Base-by-base conservation (phyloP, 2,888 invertebrate genomes). In the Diloba caeruleocephala region DNA sequence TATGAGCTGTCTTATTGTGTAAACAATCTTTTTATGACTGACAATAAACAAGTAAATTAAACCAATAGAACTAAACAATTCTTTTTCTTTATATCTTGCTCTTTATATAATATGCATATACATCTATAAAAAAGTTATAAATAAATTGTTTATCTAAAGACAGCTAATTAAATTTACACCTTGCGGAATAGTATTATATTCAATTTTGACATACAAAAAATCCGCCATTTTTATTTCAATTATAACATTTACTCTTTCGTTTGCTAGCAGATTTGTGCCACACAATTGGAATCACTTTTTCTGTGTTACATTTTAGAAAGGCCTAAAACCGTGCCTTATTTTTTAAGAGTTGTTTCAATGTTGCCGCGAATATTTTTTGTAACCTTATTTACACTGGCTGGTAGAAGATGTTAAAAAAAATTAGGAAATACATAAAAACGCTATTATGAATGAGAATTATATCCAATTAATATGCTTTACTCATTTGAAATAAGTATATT, bases 261-360 rank as follows among this genome's bases (percentile, higher is more conserved):
- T 56, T 43, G 26, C 19, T 48, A n/a, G 46, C 46, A 19, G 7
- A 17, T 43, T 26, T 36, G 25, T 13, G 25, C 8, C 26, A 43
- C 14, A 21, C 0, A 32, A 23, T 28, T 26, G 17, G 29, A 10
- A 23, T 42, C 8, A 39, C 19, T 9, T 25, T 51, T 25, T 32
- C 17, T 13, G 13, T 34, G 19, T 45, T 12, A 26, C 25, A 37
- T 17, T 43, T 29, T 9, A 21, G 2, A 6, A 39, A 34, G 77
- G 78, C 80, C 82, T 84, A 80, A 61, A 45, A 57, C 46, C 46
- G 82, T 84, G 84, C 83, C 87, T 87, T 48, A 5, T 19, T 17
- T 84, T 78, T 8, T 14, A 39, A 53, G 32, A 45, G 41, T 26
- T 44, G 21, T 21, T 17, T 44, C 14, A 10, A n/a, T 21, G 15